A percentile compares a stretch with the other conserved stretches of the same genome.
These are phyloP conservation scores for Oreortyx pictus DNA, from an alignment of 2,797 vertebrate genomes.

Conservation along the genomic window DNA sequence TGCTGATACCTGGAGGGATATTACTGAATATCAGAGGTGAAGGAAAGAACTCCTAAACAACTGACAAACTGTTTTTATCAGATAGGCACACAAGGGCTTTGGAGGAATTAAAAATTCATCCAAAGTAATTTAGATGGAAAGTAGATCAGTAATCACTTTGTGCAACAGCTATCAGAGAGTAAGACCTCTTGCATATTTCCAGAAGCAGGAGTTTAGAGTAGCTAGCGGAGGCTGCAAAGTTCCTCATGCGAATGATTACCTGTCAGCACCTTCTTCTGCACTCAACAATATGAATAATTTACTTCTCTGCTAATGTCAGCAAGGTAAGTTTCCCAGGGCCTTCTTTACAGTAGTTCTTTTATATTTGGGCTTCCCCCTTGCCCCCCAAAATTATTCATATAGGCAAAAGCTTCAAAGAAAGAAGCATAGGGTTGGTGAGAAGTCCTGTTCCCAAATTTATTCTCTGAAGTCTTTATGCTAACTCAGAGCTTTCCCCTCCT, in stretches of 20 bases:
- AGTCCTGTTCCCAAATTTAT: background rate
- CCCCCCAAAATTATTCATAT: fast-evolving
- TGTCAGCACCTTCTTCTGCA: background rate
- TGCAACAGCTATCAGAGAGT: background rate
- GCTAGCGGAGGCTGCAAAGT: background rate
- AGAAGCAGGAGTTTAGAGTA: background rate
- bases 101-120: background rate
- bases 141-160: background rate
- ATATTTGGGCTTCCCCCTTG: background rate
- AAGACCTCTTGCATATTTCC: background rate
- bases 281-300: constrained; percentile 21
- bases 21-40: background rate
- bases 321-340: background rate
- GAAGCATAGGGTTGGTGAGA: fast-evolving
- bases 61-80: background rate
- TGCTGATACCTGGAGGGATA: background rate
- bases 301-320: background rate
- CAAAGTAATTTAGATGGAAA: background rate
- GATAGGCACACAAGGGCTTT: background rate
- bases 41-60: background rate
- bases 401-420: background rate
- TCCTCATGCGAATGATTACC: background rate
- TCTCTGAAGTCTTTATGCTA: background rate
- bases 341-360: background rate
- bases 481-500: background rate